Percentiles rank a stretch among this genome's conserved stretches.
phyloP scores from a whole-genome alignment of 2,113 vertebrate species.

The Eulacestoma nigropectus region DNA sequence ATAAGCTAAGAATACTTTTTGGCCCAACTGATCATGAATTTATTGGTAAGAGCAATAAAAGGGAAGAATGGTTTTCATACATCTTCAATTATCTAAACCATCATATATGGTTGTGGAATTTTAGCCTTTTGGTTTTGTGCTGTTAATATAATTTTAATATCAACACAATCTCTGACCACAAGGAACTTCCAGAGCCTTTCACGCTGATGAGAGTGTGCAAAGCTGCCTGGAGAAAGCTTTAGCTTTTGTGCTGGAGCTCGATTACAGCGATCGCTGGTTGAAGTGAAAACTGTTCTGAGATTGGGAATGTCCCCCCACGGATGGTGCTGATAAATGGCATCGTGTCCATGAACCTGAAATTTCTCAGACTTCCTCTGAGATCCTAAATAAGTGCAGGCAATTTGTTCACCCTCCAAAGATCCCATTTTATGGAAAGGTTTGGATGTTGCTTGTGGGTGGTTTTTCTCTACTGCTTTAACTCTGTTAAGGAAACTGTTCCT shows the following conservation, averaged over 20 bases:
- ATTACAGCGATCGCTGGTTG: background rate
- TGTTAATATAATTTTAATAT: background rate
- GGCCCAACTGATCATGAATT: background rate
- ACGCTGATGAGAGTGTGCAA: background rate
- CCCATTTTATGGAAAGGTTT: background rate
- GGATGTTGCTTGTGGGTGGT: accelerated
- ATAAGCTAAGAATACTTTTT: background rate
- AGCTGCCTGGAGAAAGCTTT: background rate
- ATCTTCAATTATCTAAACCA: background rate
- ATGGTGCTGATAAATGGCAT: background rate
- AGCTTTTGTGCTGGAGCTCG: background rate
- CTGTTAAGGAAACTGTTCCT: background rate
- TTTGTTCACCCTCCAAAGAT: background rate
- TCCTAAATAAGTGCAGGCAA: background rate
- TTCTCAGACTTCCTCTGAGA: background rate
- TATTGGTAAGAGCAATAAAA: background rate
- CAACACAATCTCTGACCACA: background rate
- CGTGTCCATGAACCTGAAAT: background rate
- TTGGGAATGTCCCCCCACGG: background rate
- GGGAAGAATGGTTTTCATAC: background rate
- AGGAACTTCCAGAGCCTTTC: background rate
- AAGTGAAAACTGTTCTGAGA: background rate
- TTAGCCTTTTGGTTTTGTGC: background rate
- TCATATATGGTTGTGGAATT: background rate
- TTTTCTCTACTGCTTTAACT: background rate